Conservation (phyloP, 2,888 invertebrate genomes). For the Agonopterix alstromeriana region DNA sequence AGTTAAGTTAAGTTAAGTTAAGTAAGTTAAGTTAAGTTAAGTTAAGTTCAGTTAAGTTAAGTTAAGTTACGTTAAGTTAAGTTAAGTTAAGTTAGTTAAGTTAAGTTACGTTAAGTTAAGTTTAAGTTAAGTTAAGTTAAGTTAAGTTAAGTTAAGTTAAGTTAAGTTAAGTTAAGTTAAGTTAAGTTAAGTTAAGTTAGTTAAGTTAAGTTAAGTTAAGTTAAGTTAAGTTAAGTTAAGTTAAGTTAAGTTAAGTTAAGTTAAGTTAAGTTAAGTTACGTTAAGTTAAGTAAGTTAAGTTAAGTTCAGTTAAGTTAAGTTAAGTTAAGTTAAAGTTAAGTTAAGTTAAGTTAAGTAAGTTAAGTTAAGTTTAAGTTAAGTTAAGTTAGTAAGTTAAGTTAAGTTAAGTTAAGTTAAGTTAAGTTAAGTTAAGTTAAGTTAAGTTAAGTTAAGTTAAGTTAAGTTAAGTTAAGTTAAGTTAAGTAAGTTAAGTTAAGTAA, state of each 20-base stretch:
- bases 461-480: conserved; percentile 26
- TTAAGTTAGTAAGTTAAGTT: conserved; percentile 12
- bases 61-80: conserved; percentile 13
- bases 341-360: conserved; percentile 14
- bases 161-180: conserved; percentile 16
- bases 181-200: conserved; percentile 14
- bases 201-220: conserved; percentile 15
- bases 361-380: conserved; percentile 13
- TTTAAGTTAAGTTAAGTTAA: conserved; percentile 15
- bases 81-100: conserved; percentile 13
- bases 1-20: conserved; percentile 10
- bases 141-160: conserved; percentile 13
- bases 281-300: conserved; percentile 11
- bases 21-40: conserved; percentile 13
- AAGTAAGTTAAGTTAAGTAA: conserved; percentile 17
- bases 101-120: conserved; percentile 15
- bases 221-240: conserved; percentile 13
- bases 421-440: conserved; percentile 18
- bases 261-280: conserved; percentile 11
- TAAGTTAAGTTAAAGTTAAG: conserved; percentile 12
- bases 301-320: conserved; percentile 11
- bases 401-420: conserved; percentile 15
- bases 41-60: conserved; percentile 14
- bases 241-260: conserved; percentile 11
- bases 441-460: conserved; percentile 26